Conservation (phyloP, 2,113 vertebrate genomes). For the Pycnonotus jocosus region DNA sequence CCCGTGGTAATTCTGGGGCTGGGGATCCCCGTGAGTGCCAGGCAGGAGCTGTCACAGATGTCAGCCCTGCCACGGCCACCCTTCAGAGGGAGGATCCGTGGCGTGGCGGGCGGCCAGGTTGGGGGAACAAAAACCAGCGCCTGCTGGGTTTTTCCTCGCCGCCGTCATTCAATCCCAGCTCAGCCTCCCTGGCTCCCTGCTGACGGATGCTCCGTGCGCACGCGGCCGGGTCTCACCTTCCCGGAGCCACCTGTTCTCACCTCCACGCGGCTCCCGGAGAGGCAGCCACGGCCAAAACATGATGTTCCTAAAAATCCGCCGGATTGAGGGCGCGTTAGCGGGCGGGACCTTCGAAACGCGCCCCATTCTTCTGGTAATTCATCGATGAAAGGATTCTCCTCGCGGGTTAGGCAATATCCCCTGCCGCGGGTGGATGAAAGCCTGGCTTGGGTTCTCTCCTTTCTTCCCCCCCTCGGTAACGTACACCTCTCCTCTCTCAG, state of each 20-base stretch:
- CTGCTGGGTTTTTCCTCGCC: not conserved
- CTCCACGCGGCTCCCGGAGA: not conserved
- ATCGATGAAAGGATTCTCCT: constrained; percentile 58
- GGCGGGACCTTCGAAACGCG: not conserved
- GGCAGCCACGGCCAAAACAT: not conserved
- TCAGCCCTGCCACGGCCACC: not conserved
- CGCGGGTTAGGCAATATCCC: constrained; percentile 1
- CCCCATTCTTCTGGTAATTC: constrained; percentile 49
- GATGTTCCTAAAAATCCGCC: not conserved
- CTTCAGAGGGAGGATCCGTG: not conserved
- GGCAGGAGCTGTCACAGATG: not conserved
- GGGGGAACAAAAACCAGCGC: constrained; percentile 31
- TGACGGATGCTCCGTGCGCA: not conserved
- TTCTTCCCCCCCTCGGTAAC: constrained; percentile 12
- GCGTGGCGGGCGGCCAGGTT: constrained; percentile 28
- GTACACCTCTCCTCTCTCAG: constrained; percentile 25
- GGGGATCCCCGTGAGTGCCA: not conserved
- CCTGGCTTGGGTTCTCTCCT: constrained; percentile 17
- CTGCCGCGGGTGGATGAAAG: constrained; percentile 23
- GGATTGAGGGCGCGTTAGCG: not conserved
- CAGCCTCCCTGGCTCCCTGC: not conserved
- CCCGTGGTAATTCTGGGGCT: accelerated
- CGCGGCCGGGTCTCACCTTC: not conserved
- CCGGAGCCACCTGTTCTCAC: not conserved
- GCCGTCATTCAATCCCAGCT: not conserved